Conservation (phyloP, 2,113 vertebrate genomes). For the Brachypteracias leptosomus region DNA sequence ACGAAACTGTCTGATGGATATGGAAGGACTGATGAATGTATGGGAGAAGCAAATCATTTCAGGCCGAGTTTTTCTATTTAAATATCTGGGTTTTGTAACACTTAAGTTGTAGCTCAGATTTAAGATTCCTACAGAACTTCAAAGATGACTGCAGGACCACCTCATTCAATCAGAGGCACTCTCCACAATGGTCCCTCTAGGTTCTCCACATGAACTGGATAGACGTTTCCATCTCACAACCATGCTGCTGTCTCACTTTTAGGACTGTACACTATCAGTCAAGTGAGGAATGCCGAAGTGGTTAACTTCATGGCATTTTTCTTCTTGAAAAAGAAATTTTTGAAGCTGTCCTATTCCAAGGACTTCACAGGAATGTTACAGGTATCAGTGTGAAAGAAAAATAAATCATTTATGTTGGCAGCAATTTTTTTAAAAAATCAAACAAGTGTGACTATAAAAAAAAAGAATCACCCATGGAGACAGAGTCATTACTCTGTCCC, state of each 20-base stretch:
- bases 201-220: not conserved
- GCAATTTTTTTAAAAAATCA: not conserved
- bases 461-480: not conserved
- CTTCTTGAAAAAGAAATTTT: not conserved
- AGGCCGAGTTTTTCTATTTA: not conserved
- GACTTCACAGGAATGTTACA: not conserved
- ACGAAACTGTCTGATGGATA: not conserved
- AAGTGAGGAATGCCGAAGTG: not conserved
- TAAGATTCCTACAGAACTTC: not conserved
- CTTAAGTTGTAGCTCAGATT: not conserved
- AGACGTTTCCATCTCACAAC: not conserved
- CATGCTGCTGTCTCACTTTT: not conserved
- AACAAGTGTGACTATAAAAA: not conserved
- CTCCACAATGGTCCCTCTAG: not conserved
- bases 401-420: not conserved
- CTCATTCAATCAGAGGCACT: fast-evolving
- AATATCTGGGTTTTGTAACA: not conserved
- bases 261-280: not conserved
- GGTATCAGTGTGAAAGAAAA: not conserved
- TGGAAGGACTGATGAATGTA: not conserved
- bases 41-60: not conserved
- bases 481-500: not conserved
- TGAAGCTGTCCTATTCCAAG: not conserved
- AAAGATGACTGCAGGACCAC: not conserved
- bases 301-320: not conserved